Evolutionary conservation across 2,797 vertebrate genomes (phyloP).

Genomic region (Pseudochirops corinnae): DNA sequence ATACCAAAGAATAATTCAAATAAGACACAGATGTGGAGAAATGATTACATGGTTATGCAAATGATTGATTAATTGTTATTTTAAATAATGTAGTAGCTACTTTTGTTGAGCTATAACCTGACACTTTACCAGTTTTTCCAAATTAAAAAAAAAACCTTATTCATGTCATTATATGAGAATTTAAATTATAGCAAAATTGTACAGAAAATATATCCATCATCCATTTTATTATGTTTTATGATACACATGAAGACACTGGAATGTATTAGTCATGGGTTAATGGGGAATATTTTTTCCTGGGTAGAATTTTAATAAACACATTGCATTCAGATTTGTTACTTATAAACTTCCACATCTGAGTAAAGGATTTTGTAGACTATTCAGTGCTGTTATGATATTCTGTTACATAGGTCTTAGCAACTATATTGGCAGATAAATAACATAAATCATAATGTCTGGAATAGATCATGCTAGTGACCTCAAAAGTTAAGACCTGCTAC

Average conservation of each 20-base stretch:
- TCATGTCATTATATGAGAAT: conserved; percentile 44
- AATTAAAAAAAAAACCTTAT: conserved; percentile 21
- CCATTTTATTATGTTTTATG: conserved; percentile 58
- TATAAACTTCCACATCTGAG: conserved; percentile 36
- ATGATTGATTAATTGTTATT: conserved; percentile 63
- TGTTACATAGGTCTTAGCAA: neutral
- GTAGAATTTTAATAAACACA: conserved; percentile 50
- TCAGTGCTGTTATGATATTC: neutral
- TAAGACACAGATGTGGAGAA: conserved; percentile 54
- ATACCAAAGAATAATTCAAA: conserved; percentile 52
- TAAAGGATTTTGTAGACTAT: neutral
- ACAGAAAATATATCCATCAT: conserved; percentile 53
- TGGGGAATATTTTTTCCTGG: conserved; percentile 40
- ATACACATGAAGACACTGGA: conserved; percentile 38
- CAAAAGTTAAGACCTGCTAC: neutral
- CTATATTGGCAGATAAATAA: neutral
- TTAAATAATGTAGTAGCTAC: conserved; percentile 52
- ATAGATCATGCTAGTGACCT: neutral
- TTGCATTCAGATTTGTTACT: conserved; percentile 43
- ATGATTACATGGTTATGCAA: neutral
- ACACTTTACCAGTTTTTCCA: conserved; percentile 59
- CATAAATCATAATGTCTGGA: neutral
- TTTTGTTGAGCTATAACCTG: conserved; percentile 40
- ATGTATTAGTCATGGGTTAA: conserved; percentile 46
- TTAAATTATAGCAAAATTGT: conserved; percentile 58